These are phyloP conservation scores for Ivindomyrus marchei DNA, from an alignment of 2,113 vertebrate genomes.

Conservation along the genomic window DNA sequence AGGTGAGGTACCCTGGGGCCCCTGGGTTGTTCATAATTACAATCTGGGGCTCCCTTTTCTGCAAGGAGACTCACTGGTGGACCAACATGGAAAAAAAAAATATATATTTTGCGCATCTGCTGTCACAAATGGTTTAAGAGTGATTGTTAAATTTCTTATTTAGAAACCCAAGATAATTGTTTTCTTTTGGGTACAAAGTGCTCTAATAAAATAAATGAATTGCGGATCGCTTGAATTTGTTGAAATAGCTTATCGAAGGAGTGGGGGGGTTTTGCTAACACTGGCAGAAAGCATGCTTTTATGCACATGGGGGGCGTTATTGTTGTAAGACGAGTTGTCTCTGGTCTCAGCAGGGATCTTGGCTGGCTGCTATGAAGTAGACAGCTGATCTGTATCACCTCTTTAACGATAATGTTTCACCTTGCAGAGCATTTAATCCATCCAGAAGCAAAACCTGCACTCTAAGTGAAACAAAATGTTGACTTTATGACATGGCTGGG, in stretches of 20 bases:
- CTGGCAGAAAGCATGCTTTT: neutral
- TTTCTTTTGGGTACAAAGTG: conserved; percentile 5
- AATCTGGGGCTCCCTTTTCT: neutral
- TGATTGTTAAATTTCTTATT: neutral
- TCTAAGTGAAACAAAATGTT: neutral
- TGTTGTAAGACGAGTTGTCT: conserved; percentile 17
- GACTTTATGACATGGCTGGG: neutral
- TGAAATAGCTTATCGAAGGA: neutral
- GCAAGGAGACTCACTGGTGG: neutral
- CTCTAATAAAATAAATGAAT: neutral
- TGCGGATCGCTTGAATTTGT: neutral
- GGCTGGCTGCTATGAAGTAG: neutral
- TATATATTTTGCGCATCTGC: neutral
- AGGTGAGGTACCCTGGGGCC: neutral
- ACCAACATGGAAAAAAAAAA: neutral
- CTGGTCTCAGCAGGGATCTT: neutral
- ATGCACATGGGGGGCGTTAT: neutral
- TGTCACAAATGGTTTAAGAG: conserved; percentile 6
- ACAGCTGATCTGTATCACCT: neutral
- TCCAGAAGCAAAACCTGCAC: neutral
- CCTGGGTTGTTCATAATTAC: neutral
- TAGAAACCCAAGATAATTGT: neutral
- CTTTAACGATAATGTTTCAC: conserved; percentile 15
- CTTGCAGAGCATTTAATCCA: neutral
- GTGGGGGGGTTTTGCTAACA: neutral